Evolutionary conservation across 2,888 invertebrate genomes (phyloP).

Genomic region (Heteromurus nitidus): DNA sequence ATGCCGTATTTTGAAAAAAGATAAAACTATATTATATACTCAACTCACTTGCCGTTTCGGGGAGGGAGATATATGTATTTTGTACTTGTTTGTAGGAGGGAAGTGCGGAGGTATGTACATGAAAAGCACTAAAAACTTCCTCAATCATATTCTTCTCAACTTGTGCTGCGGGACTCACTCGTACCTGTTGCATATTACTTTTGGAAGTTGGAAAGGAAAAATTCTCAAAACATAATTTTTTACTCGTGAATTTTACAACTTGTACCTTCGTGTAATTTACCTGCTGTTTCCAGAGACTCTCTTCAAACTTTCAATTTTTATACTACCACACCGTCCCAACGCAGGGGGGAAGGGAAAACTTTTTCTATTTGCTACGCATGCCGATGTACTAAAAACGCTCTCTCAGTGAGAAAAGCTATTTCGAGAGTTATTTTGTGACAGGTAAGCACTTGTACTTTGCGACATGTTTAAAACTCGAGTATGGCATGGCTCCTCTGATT

Average conservation of each 20-base stretch:
- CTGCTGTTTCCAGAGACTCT: slow-evolving; percentile 46
- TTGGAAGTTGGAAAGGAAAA: too few relatives aligned
- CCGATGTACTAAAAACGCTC: neutral
- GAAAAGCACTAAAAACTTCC: slow-evolving; percentile 58
- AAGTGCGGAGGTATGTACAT: slow-evolving; percentile 25
- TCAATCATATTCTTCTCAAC: slow-evolving; percentile 59
- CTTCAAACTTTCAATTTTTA: slow-evolving; percentile 49
- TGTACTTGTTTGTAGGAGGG: slow-evolving; percentile 61
- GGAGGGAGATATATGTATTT: neutral
- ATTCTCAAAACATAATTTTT: slow-evolving; percentile 59
- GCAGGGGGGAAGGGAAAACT: neutral
- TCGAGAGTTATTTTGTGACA: neutral
- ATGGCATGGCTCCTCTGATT: slow-evolving; percentile 33
- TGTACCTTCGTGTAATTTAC: slow-evolving; percentile 59
- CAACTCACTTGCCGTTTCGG: neutral
- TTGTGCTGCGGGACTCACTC: slow-evolving; percentile 11
- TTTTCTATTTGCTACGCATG: neutral
- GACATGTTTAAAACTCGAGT: neutral
- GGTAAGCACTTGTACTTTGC: slow-evolving; percentile 20
- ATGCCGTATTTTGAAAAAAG: neutral
- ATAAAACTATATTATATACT: too few relatives aligned
- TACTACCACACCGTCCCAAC: slow-evolving; percentile 26
- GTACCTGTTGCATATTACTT: slow-evolving; percentile 58
- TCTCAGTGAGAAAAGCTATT: neutral
- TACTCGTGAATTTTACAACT: slow-evolving; percentile 47